Conservation (phyloP, 1,140 invertebrate species). For the Drosophila punjabiensis region DNA sequence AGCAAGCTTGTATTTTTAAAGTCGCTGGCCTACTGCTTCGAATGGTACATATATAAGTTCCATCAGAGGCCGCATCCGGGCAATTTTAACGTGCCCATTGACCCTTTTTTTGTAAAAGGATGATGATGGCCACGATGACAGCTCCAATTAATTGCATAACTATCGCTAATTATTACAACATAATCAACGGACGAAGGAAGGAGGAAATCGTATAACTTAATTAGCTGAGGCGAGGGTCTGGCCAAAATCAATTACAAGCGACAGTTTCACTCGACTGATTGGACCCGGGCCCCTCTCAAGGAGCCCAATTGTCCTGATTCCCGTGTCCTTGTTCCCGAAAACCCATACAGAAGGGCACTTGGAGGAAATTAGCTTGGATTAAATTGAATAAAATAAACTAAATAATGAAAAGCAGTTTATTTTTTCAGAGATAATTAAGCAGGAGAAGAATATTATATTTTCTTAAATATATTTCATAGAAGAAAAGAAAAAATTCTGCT, state of each 20-base stretch:
- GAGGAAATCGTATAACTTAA: constrained; percentile 75
- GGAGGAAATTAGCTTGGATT: neutral
- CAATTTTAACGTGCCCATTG: constrained; percentile 35
- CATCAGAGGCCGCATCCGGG: constrained; percentile 14
- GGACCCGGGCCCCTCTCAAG: constrained; percentile 17
- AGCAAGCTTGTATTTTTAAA: constrained; percentile 10
- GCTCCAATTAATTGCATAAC: constrained; percentile 55
- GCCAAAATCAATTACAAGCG: constrained; percentile 68
- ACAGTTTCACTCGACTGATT: constrained; percentile 52
- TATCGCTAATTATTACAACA: constrained; percentile 49
- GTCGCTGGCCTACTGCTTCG: constrained; percentile 54
- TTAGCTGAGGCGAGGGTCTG: constrained; percentile 44
- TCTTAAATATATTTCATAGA: neutral
- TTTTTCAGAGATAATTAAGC: neutral
- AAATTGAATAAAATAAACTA: no score
- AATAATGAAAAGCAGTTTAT: neutral
- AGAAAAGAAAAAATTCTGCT: neutral
- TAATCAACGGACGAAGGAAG: constrained; percentile 15
- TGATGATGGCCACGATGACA: constrained; percentile 7
- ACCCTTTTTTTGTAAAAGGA: constrained; percentile 11
- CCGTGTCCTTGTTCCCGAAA: constrained; percentile 46
- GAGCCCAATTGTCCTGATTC: constrained; percentile 26
- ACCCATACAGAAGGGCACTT: neutral
- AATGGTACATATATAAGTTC: constrained; percentile 60
- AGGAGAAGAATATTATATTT: neutral